phyloP scores from a whole-genome alignment of 2,888 invertebrate genomes.

The Hypomecis punctinalis region DNA sequence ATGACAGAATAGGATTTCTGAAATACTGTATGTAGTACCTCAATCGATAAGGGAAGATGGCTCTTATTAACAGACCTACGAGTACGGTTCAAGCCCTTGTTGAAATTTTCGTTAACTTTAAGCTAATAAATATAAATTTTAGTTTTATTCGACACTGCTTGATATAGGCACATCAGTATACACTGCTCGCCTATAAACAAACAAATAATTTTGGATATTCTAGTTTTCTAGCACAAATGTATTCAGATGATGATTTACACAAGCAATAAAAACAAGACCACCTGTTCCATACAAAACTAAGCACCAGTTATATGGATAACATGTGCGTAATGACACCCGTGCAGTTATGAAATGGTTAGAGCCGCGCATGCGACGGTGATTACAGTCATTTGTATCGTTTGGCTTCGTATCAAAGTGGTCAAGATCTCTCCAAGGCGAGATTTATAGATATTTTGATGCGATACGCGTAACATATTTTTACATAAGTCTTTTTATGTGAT shows the following conservation, averaged over 20 bases:
- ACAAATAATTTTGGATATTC: too few species aligned
- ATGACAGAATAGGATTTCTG: too few species aligned
- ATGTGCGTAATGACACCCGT: conserved; percentile 52
- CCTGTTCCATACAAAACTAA: conserved; percentile 23
- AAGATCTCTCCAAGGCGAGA: conserved; percentile 57
- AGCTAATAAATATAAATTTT: too few species aligned
- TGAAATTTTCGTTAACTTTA: too few species aligned
- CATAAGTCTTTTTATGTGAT: background rate
- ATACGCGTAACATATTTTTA: conserved; percentile 21
- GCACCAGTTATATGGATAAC: conserved; percentile 36
- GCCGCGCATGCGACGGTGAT: conserved; percentile 61
- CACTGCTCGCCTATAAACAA: too few species aligned
- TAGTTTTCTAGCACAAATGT: too few species aligned
- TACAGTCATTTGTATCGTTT: conserved; percentile 62
- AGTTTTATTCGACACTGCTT: too few species aligned
- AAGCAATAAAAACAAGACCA: conserved; percentile 11
- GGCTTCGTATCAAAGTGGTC: conserved; percentile 55
- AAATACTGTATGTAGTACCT: too few species aligned
- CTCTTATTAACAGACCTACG: too few species aligned
- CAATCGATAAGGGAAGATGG: too few species aligned
- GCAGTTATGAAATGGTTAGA: conserved; percentile 59
- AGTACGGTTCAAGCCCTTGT: too few species aligned
- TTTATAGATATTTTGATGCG: conserved; percentile 44
- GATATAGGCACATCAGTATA: too few species aligned
- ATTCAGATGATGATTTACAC: background rate